These are phyloP conservation scores for Lanius collurio DNA, from an alignment of 2,113 vertebrate species.

Conservation along the genomic window DNA sequence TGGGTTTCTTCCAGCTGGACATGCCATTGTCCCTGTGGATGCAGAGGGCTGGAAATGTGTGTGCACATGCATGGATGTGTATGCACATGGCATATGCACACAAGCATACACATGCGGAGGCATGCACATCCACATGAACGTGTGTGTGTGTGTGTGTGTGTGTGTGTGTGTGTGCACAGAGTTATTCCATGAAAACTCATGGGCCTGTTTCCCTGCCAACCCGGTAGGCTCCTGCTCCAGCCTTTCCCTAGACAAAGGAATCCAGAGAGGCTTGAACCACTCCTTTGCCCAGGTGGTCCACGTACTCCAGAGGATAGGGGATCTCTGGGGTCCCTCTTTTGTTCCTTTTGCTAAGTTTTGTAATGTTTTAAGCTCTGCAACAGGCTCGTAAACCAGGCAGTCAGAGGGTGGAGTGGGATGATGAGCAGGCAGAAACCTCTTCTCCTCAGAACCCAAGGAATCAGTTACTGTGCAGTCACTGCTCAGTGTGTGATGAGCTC, in stretches of 20 bases:
- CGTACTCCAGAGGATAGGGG: neutral
- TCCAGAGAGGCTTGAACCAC: neutral
- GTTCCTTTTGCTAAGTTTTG: neutral
- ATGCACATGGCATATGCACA: neutral
- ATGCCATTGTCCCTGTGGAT: neutral
- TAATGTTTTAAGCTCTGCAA: neutral
- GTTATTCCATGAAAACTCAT: accelerated
- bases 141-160: neutral
- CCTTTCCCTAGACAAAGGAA: accelerated
- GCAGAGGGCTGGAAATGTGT: neutral
- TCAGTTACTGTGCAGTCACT: accelerated
- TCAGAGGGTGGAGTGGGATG: neutral
- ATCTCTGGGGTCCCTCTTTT: neutral
- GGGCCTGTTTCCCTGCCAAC: accelerated
- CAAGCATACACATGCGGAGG: neutral
- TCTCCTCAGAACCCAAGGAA: neutral
- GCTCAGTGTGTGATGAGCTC: neutral
- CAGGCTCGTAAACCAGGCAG: accelerated
- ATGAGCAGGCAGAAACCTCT: neutral
- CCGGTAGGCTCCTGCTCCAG: neutral
- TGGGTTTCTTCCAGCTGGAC: neutral
- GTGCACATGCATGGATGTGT: neutral
- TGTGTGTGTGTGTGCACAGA: neutral
- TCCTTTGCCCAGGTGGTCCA: neutral
- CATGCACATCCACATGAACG: neutral